Percentiles rank a stretch among this genome's conserved stretches.
These are phyloP conservation scores for Chironomus striatipennis DNA, from an alignment of 1,140 invertebrate genomes.

Conservation along the genomic window DNA sequence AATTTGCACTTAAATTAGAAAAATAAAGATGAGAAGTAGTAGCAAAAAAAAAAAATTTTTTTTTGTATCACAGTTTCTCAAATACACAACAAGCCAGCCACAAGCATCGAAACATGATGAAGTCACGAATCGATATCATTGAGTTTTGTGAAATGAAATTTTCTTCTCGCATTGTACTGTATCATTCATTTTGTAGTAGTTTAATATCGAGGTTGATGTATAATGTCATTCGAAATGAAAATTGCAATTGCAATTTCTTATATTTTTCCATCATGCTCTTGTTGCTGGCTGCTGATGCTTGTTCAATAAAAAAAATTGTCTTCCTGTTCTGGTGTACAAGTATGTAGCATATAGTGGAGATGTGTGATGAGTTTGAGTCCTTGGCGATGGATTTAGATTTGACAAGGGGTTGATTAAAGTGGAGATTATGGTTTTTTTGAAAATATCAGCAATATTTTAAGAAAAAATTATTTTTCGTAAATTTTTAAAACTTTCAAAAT, in stretches of 20 bases:
- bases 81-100: background rate
- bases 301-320: background rate
- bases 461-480: too few relatives aligned
- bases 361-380: too few relatives aligned
- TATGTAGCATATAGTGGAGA: too few relatives aligned
- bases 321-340: background rate
- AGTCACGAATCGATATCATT: conserved; percentile 18
- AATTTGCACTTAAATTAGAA: conserved; percentile 22
- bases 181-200: background rate
- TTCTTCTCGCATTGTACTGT: background rate
- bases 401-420: too few relatives aligned
- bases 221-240: background rate
- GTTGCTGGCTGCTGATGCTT: background rate
- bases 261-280: background rate
- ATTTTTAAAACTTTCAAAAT: too few relatives aligned
- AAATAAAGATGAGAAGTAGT: background rate
- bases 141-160: background rate
- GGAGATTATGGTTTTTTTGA: too few relatives aligned
- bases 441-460: too few relatives aligned
- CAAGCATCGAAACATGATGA: conserved; percentile 10
- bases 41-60: background rate
- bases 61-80: background rate
- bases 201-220: conserved; percentile 2
- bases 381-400: too few relatives aligned
- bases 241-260: background rate